These are phyloP conservation scores for Nycticryphes semicollaris DNA, from an alignment of 2,113 vertebrate genomes.

Conservation along the genomic window DNA sequence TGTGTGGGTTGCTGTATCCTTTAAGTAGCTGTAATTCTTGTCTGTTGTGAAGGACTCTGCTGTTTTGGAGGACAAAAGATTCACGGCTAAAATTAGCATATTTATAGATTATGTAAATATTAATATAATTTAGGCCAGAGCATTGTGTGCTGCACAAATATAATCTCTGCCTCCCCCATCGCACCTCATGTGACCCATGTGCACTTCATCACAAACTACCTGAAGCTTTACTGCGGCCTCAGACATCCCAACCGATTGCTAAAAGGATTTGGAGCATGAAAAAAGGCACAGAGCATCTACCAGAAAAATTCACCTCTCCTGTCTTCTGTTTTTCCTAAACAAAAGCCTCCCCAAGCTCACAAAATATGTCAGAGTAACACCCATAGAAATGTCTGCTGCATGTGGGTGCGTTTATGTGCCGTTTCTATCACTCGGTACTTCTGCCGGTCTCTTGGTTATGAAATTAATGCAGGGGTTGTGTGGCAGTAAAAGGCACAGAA, in stretches of 20 bases:
- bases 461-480: neutral
- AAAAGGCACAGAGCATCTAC: neutral
- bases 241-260: neutral
- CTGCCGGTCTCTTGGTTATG: neutral
- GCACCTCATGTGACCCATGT: neutral
- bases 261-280: neutral
- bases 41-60: neutral
- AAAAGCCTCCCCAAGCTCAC: neutral
- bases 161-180: neutral
- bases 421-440: neutral
- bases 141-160: neutral
- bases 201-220: neutral
- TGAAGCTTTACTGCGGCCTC: neutral
- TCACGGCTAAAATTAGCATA: neutral
- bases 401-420: neutral
- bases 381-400: neutral
- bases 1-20: neutral
- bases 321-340: neutral
- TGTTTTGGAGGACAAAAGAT: neutral
- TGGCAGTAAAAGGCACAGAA: neutral
- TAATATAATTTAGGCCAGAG: neutral
- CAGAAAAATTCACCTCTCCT: neutral
- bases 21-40: neutral
- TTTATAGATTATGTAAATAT: neutral
- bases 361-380: neutral